These are phyloP conservation scores for Ochropleura plecta DNA, from an alignment of 2,888 invertebrate genomes.

Conservation along the genomic window DNA sequence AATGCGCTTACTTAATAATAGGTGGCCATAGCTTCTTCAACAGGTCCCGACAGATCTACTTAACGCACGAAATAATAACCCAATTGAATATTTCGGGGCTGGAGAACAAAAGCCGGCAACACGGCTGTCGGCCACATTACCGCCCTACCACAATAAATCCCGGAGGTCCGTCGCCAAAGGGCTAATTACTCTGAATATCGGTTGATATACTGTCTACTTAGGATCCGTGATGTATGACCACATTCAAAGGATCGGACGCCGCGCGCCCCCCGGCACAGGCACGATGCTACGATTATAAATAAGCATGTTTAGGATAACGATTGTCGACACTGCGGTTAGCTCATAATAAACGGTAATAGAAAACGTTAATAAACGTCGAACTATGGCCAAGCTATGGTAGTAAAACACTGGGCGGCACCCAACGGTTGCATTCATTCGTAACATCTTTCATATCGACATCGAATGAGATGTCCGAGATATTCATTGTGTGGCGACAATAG, in stretches of 20 bases:
- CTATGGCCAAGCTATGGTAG: conserved; percentile 27
- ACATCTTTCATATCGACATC: conserved; percentile 77
- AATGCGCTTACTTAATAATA: conserved; percentile 63
- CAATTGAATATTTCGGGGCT: conserved; percentile 85
- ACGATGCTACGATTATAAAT: conserved; percentile 86
- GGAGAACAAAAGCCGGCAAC: conserved; percentile 88
- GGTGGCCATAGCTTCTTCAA: conserved; percentile 61
- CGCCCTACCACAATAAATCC: conserved; percentile 89
- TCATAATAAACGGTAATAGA: conserved; percentile 65
- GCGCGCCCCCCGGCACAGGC: conserved; percentile 79
- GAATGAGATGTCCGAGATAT: conserved; percentile 77
- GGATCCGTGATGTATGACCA: conserved; percentile 87
- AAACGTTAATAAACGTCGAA: conserved; percentile 57
- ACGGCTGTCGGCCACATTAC: conserved; percentile 89
- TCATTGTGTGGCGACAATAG: conserved; percentile 71
- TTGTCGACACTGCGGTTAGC: conserved; percentile 76
- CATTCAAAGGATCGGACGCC: conserved; percentile 88
- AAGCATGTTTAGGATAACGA: conserved; percentile 87
- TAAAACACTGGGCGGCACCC: conserved; percentile 47
- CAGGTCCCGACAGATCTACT: conserved; percentile 65
- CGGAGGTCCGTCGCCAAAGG: conserved; percentile 89
- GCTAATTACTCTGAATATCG: conserved; percentile 89
- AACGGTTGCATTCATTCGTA: conserved; percentile 53
- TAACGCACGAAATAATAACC: conserved; percentile 76
- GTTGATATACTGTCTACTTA: conserved; percentile 91